Evolutionary conservation across 2,113 vertebrate species (phyloP), one percentile per base, ranked within the genome.

Genomic region (Taurulus bubalis): DNA sequence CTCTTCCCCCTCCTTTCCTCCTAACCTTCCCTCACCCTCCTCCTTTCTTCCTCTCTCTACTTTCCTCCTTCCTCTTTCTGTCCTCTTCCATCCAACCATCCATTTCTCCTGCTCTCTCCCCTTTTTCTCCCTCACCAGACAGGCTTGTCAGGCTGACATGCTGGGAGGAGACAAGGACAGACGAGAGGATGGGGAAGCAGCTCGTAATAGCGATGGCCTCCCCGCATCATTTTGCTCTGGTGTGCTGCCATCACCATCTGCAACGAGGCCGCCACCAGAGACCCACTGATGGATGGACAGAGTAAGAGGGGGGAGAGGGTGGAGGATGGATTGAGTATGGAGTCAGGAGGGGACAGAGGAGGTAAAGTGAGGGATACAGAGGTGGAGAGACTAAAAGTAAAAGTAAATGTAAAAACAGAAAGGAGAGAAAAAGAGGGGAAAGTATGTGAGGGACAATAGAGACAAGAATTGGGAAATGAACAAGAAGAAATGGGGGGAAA

Each of bases 251-350:
- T 90, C 80, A 86, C 85, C 89, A 87, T 89, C 87, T 91, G 87
- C 18, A 68, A 88, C 75, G 51, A 84, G 82, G 53, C 70, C 58
- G 51, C 85, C 85, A 84, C 75, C 83, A 45, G 75, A 80, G 88
- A 83, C 81, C 78, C 70, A 30, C 84, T 87, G 90, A 92, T 87
- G 88, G 85, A 92, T 87, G 78, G 87, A 78, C 72, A n/a, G 84
- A 75, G 66, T 24, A 67, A 42, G 71, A 60, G 71, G 76, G 58
- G 30, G 38, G 66, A 77, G 89, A 90, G 77, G 67, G 84, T 84
- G 76, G 75, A 75, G 80, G 2, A 32, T 32, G 30, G 30, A 32
- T 32, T 2, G 30, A 32, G 30, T 32, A 32, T 70, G 83, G 58
- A 45, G 60, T 66, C 12, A 40, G 53, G 49, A 77, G n/a, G 40